Evolutionary conservation across 1,140 invertebrate species (phyloP).

Genomic region (Papilio polyxenes): DNA sequence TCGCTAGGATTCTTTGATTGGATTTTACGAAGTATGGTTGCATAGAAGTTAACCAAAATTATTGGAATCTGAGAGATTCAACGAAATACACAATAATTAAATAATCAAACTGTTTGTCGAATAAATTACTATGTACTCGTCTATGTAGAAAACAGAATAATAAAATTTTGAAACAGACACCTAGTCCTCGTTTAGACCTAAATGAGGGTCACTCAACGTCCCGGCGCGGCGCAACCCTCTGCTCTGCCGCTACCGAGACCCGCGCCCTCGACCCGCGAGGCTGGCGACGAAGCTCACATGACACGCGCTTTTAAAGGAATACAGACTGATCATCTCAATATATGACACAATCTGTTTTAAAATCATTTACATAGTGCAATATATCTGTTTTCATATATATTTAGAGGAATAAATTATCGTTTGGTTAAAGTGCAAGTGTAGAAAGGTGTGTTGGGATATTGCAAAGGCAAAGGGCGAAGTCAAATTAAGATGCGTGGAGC

Average conservation of each 20-base stretch:
- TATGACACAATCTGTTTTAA: neutral
- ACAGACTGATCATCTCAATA: neutral
- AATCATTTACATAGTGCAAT: neutral
- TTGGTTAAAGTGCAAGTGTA: neutral
- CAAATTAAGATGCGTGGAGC: neutral
- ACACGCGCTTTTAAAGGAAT: too few relatives aligned
- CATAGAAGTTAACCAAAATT: too few relatives aligned
- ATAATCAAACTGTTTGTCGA: too few relatives aligned
- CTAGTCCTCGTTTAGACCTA: slow-evolving; percentile 18
- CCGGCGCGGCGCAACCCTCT: neutral
- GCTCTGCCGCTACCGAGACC: neutral
- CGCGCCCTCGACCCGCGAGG: neutral
- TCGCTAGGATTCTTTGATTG: too few relatives aligned
- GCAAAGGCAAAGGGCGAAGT: neutral
- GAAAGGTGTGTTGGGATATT: neutral
- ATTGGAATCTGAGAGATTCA: too few relatives aligned
- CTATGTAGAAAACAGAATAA: too few relatives aligned
- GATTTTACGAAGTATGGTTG: too few relatives aligned
- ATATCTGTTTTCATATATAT: neutral
- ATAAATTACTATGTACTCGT: too few relatives aligned
- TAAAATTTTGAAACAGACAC: neutral
- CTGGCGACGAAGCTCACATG: neutral
- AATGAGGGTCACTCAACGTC: neutral
- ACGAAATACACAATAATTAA: too few relatives aligned
- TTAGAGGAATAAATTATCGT: neutral